Evolutionary conservation across 1,140 invertebrate species (phyloP).

Genomic region (Bombus sylvicola): DNA sequence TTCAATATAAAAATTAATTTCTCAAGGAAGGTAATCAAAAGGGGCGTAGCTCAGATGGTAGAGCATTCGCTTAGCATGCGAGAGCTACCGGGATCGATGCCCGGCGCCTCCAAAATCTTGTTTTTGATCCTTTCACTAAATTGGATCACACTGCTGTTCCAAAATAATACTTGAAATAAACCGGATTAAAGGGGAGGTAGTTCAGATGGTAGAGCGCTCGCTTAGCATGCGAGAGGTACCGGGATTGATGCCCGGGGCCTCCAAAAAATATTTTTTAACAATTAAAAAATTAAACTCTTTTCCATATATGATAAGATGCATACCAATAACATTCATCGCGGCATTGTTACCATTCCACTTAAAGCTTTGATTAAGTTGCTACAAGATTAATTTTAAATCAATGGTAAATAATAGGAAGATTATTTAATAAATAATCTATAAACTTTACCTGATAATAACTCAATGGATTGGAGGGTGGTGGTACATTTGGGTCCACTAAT

Average conservation of each 20-base stretch:
- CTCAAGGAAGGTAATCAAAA: neutral
- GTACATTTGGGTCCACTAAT: conserved; percentile 97
- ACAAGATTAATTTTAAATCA: neutral
- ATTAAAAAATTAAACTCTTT: neutral
- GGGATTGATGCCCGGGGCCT: conserved; percentile 92
- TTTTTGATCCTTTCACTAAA: conserved; percentile 67
- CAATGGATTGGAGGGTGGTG: conserved; percentile 89
- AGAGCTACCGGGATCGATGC: conserved; percentile 94
- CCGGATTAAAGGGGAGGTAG: conserved; percentile 80
- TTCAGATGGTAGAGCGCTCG: conserved; percentile 94
- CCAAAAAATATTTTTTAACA: conserved; percentile 81
- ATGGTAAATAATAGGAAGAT: neutral
- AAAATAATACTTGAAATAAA: conserved; percentile 1
- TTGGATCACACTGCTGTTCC: conserved; percentile 8
- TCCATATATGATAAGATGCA: too few relatives aligned
- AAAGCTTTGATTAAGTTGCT: neutral
- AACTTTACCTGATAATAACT: conserved; percentile 90
- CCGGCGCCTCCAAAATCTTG: conserved; percentile 85
- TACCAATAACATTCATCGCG: too few relatives aligned
- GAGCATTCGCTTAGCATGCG: conserved; percentile 94
- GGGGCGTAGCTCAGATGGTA: conserved; percentile 91
- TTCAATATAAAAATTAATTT: neutral
- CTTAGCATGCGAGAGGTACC: conserved; percentile 94
- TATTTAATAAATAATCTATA: neutral
- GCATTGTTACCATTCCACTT: neutral